Evolutionary conservation across 2,888 invertebrate species (phyloP).

Genomic region (Callinectes sapidus): DNA sequence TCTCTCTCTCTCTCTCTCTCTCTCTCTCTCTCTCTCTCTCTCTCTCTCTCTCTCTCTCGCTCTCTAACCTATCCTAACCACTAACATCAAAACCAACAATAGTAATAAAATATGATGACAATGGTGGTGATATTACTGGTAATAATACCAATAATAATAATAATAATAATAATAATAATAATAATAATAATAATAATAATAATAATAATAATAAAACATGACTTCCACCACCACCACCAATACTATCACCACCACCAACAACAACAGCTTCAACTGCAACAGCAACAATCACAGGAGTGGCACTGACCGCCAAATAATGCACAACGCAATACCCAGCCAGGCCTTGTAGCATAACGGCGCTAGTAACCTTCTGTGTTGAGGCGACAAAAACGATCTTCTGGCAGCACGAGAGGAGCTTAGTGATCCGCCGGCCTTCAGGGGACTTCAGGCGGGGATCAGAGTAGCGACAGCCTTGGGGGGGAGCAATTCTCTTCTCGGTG

Average conservation of each 20-base stretch:
- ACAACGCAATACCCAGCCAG: constrained; percentile 11
- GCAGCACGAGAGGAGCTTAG: background rate
- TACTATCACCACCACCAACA: too few relatives aligned
- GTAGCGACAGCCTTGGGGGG: background rate
- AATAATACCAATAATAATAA: too few relatives aligned
- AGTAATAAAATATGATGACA: background rate
- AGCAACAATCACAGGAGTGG: background rate
- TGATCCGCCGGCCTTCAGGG: background rate
- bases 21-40: constrained; percentile 24
- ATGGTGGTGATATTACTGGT: background rate
- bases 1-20: constrained; percentile 1
- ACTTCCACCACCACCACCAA: too few relatives aligned
- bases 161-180: too few relatives aligned
- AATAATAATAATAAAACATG: too few relatives aligned
- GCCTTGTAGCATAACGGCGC: background rate
- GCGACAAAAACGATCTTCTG: background rate
- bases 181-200: too few relatives aligned
- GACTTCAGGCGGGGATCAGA: background rate
- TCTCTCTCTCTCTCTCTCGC: too few relatives aligned
- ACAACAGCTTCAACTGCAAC: too few relatives aligned
- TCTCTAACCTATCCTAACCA: background rate
- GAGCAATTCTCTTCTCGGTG: background rate
- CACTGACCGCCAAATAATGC: background rate
- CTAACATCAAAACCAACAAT: background rate
- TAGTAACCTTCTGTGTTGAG: background rate